These are phyloP conservation scores for Onychomys arenicola DNA, from an alignment of 2,797 vertebrate species.

Conservation along the genomic window DNA sequence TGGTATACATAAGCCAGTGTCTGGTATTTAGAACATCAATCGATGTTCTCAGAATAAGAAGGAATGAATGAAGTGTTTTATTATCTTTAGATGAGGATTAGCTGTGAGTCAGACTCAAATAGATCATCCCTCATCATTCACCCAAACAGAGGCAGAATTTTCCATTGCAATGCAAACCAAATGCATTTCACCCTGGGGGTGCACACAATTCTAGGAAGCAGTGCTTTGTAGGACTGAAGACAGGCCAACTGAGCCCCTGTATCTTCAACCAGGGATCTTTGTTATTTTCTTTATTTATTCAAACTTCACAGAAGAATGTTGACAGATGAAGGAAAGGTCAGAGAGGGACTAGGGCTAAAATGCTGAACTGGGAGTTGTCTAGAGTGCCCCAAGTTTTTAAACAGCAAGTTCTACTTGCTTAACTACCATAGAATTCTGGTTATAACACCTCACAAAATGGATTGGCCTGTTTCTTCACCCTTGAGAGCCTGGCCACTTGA, in stretches of 20 bases:
- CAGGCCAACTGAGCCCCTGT: not conserved
- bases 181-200: not conserved
- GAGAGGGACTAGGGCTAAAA: not conserved
- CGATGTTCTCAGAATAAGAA: not conserved
- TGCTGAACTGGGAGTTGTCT: not conserved
- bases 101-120: not conserved
- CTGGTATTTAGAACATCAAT: not conserved
- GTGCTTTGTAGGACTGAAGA: not conserved
- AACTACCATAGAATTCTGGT: not conserved
- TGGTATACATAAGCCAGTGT: not conserved
- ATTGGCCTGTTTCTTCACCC: constrained; percentile 48
- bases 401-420: constrained; percentile 11
- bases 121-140: not conserved
- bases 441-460: not conserved
- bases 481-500: constrained; percentile 50
- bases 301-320: not conserved
- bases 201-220: not conserved
- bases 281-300: not conserved
- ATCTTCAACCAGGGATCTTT: not conserved
- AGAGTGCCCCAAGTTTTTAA: not conserved
- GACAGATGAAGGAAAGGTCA: not conserved
- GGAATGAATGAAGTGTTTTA: not conserved
- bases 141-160: constrained; percentile 21
- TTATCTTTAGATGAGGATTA: constrained; percentile 38
- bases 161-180: not conserved